Evolutionary conservation across 2,113 vertebrate species (phyloP), one percentile per base, ranked within the genome.

Genomic region (Neotoma lepida): DNA sequence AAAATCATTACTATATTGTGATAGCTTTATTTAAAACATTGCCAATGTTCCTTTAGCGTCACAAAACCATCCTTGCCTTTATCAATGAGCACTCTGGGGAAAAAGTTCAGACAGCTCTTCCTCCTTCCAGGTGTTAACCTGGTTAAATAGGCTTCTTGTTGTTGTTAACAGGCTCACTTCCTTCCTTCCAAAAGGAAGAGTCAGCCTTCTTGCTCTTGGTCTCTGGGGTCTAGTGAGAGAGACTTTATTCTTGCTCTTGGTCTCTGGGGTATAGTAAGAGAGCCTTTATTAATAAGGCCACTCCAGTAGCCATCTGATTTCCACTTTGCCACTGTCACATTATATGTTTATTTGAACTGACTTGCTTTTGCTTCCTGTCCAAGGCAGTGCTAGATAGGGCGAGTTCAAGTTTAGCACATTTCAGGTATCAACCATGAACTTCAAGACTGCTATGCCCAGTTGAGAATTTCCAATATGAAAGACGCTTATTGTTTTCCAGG

Each of bases 281-380:
- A 15, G 51, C 39, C 33, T 80, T 85, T 87, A 46, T 64, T 80
- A 64, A 4, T 66, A 14, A 24, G 61, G n/a, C 81, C 73, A 54
- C 30, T 88, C 35, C 80, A 54, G 94, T 92, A 94, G 90, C 92
- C 46, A 54, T 96, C 93, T 92, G 76, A 71, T 92, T 94, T 90
- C 64, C 82, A 92, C 35, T 92, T 92, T 93, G 86, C 86, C 93
- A 77, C 86, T 93, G 92, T 95, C 66, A 39, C 0, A 0, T 70
- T 86, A 63, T 82, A 39, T 92, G 86, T 92, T 96, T 90, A 96
- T 93, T 95, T 54, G 71, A 88, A 90, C 28, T 81, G 84, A 84
- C 64, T 93, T 93, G 58, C 74, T 63, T 95, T 96, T 89, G 74
- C 95, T 88, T 96, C 76, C 85, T 77, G 77, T 78, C 33, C 6